A percentile compares a stretch with the other conserved stretches of the same genome.
Evolutionary conservation across 2,113 vertebrate species (phyloP).

Genomic region (Desmodus rotundus): DNA sequence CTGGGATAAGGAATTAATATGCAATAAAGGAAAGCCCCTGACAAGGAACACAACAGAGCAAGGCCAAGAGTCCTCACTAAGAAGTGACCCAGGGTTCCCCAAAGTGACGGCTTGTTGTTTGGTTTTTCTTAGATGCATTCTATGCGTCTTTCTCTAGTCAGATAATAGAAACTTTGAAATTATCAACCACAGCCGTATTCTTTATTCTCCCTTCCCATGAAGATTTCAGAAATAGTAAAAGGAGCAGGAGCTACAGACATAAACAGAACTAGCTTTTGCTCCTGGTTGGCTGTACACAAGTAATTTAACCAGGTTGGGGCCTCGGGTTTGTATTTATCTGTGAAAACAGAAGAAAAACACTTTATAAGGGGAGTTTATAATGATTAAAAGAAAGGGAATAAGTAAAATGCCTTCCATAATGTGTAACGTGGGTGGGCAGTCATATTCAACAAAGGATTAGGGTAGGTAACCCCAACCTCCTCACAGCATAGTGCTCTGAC

Average conservation of each 20-base stretch:
- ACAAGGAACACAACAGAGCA: conserved; percentile 36
- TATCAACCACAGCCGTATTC: neutral
- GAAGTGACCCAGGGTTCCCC: neutral
- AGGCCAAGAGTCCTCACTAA: neutral
- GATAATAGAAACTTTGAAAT: conserved; percentile 30
- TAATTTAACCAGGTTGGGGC: neutral
- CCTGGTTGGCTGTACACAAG: neutral
- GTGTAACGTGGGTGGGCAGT: neutral
- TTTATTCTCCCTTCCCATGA: neutral
- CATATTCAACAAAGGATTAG: neutral
- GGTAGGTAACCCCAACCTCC: neutral
- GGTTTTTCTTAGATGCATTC: neutral
- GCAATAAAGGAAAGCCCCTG: conserved; percentile 41
- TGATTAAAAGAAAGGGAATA: neutral
- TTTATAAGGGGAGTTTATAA: neutral
- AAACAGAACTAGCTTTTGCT: neutral
- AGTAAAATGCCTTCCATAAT: neutral
- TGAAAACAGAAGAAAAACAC: conserved; percentile 2
- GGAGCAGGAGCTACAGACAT: neutral
- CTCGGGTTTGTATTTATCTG: neutral
- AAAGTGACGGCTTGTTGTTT: neutral
- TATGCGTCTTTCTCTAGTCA: neutral
- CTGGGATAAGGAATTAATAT: conserved; percentile 51
- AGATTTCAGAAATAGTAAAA: conserved; percentile 15
- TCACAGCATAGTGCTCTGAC: neutral